These are phyloP conservation scores for Vimba vimba DNA, from an alignment of 2,113 vertebrate species.

Conservation along the genomic window DNA sequence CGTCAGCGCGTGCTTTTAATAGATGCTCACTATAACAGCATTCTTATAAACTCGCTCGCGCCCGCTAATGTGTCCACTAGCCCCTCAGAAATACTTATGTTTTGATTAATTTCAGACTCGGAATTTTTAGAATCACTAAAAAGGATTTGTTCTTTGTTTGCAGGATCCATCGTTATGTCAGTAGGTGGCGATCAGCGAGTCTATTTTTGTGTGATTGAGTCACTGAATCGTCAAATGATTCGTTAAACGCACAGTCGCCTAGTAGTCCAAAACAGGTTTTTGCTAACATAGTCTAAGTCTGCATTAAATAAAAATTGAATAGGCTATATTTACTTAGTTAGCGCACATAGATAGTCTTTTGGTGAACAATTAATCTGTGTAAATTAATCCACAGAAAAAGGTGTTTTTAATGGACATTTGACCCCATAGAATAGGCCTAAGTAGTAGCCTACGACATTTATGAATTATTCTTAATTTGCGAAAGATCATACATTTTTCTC, in stretches of 20 bases:
- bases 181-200: neutral
- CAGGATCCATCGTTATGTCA: neutral
- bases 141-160: neutral
- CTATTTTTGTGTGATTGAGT: neutral
- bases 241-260: too few relatives aligned
- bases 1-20: slow-evolving; percentile 52
- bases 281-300: neutral
- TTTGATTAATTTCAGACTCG: neutral
- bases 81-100: neutral
- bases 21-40: slow-evolving; percentile 18
- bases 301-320: neutral
- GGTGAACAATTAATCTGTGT: neutral
- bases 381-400: neutral
- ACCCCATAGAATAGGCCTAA: too few relatives aligned
- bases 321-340: neutral
- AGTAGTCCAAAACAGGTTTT: neutral
- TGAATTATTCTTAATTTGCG: too few relatives aligned
- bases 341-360: neutral
- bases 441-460: too few relatives aligned
- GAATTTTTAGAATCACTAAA: neutral
- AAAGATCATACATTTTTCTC: too few relatives aligned
- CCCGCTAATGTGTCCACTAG: neutral
- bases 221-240: neutral
- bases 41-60: neutral
- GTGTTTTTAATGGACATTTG: neutral